Conservation (phyloP, 2,113 vertebrate species). For the Calonectris borealis region DNA sequence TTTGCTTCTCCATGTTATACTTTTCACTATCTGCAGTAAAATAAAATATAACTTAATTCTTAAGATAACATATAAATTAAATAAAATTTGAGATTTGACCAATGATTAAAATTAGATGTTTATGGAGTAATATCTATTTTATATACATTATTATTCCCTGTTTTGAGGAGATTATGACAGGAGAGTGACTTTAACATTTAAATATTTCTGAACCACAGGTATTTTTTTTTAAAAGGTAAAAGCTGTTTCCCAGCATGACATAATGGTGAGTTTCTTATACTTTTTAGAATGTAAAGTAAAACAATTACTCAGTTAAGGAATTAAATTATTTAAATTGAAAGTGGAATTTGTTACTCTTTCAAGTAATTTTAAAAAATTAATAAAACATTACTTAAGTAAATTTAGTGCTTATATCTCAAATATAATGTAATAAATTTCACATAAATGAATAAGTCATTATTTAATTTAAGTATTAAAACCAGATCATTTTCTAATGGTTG, state of each 20-base stretch:
- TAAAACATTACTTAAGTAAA: conserved; percentile 63
- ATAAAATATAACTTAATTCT: neutral
- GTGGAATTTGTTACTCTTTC: conserved; percentile 54
- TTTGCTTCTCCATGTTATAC: neutral
- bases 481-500: neutral
- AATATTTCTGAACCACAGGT: neutral
- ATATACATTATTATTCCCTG: neutral
- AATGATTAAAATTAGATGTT: neutral
- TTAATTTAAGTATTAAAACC: conserved; percentile 53
- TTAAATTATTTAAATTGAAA: conserved; percentile 53
- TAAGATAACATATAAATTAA: neutral
- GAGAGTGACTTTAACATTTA: neutral
- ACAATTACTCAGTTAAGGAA: conserved; percentile 39
- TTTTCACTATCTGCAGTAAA: neutral
- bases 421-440: conserved; percentile 49
- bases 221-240: neutral
- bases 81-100: neutral
- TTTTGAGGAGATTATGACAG: neutral
- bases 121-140: neutral
- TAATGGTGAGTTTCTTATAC: neutral
- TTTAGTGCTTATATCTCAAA: conserved; percentile 52
- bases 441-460: conserved; percentile 54
- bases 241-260: neutral
- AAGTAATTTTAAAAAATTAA: conserved; percentile 57
- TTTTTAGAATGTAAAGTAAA: conserved; percentile 35